Evolutionary conservation across 2,797 vertebrate species (phyloP), one percentile per base, ranked within the genome.

Genomic region (Acipenser oxyrinchus): DNA sequence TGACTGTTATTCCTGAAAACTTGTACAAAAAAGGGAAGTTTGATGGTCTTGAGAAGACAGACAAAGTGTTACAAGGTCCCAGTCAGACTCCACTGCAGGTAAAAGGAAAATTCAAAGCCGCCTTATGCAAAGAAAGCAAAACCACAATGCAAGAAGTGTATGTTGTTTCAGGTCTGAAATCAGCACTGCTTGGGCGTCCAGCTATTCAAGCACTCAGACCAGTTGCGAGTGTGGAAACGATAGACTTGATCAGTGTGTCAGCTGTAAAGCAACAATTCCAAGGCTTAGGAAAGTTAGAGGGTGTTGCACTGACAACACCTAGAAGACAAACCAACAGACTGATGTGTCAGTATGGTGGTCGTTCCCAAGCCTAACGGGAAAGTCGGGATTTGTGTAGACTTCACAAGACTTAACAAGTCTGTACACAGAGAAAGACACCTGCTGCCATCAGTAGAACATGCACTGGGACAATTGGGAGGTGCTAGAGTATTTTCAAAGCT

Each of bases 261-360:
- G 37, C 37, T 73, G 48, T 15, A 13, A 58, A 52, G 10, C 64
- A 61, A 23, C 55, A 67, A 23, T 64, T 70, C n/a, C 1, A 73
- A 8, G 66, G 69, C n/a, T 12, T 70, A 62, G 67, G 64, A 6
- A 73, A 66, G 7, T 50, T 70, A 51, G 64, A 68, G 13, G 69
- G 49, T 6, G 69, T 37, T 37, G 37, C 37, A 4, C 4, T 5
- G 4, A 37, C 37, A 37, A 37, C 37, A 37, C 37, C 37, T 37
- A 37, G 37, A 37, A 37, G 37, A 37, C 37, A 4, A 37, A 37
- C 37, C 37, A 37, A 37, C 37, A 37, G 37, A 37, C 37, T 37
- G 37, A 2, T 37, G 23, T 37, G 23, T 2, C 23, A 2, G 23
- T 37, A 37, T 37, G 23, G 23, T 37, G 23, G 23, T 37, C 23